A percentile compares a stretch with the other conserved stretches of the same genome.
phyloP scores from a whole-genome alignment of 2,888 invertebrate species.

The Dryobotodes eremita region DNA sequence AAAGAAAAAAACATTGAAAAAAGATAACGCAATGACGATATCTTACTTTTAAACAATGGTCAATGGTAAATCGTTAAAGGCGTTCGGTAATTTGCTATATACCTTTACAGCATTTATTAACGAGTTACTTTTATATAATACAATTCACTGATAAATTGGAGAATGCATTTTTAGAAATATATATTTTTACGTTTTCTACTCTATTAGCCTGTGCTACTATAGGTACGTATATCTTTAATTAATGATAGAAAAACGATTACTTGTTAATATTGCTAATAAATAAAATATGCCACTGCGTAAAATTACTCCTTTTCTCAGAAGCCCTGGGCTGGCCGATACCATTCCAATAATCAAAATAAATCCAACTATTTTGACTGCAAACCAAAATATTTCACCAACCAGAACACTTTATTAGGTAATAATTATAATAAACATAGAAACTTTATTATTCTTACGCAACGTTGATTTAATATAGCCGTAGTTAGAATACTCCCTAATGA shows the following conservation, averaged over 20 bases:
- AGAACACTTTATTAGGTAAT: slow-evolving; percentile 41
- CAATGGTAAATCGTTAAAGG: too few relatives aligned
- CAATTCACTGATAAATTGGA: too few relatives aligned
- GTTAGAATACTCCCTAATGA: slow-evolving; percentile 59
- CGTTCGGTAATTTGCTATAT: too few relatives aligned
- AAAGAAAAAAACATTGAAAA: too few relatives aligned
- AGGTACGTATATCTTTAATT: too few relatives aligned
- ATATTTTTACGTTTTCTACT: too few relatives aligned
- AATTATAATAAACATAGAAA: slow-evolving; percentile 57
- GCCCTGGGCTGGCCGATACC: not conserved
- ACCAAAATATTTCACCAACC: slow-evolving; percentile 31
- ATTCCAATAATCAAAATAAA: slow-evolving; percentile 26
- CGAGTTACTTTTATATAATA: too few relatives aligned
- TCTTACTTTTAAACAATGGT: too few relatives aligned
- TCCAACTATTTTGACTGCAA: not conserved
- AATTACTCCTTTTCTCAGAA: slow-evolving; percentile 4
- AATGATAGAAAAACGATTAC: not conserved
- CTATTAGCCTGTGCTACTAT: too few relatives aligned
- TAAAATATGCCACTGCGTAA: not conserved
- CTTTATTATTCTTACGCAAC: slow-evolving; percentile 59
- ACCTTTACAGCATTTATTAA: too few relatives aligned
- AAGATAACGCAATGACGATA: too few relatives aligned
- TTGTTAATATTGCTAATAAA: not conserved
- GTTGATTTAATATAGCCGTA: slow-evolving; percentile 54
- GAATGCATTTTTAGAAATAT: too few relatives aligned